Evolutionary conservation across 2,113 vertebrate species (phyloP), one percentile per base, ranked within the genome.

Genomic region (Scalopus aquaticus): DNA sequence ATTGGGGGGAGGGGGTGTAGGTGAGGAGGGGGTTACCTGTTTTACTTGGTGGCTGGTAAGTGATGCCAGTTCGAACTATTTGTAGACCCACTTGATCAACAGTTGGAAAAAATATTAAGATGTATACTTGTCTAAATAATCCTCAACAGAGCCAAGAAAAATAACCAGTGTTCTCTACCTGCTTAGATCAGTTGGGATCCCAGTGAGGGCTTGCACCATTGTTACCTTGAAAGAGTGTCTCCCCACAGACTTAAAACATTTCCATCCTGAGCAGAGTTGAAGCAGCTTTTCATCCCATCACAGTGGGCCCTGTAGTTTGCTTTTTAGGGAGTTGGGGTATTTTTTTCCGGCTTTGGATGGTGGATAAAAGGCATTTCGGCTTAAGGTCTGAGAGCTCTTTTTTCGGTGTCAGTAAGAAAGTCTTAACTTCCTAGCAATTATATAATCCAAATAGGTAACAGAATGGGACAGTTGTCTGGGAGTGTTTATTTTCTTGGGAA

Each of bases 401-500:
- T 56, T 79, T 60, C 60, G 49, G 42, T 13, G 65, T 93, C 49
- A 24, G 49, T 73, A 74, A 95, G 92, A 96, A 88, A 88, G 84
- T 74, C 78, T 91, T 92, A 60, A 95, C 95, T 91, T 96, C 62
- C 44, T 54, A 58, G 49, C 65, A 69, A 95, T 97, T 96, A 96
- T 86, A 64, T 96, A 94, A 97, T 92, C 94, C 76, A 90, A 94
- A 88, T 81, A 96, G 96, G 97, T 95, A 96, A 92, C 67, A 96
- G 96, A 95, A 97, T 92, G 95, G 90, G 88, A 88, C 42, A 62
- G 87, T 96, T 96, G 96, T 96, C 96, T 82, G 73, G 46, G n/a
- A 93, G 37, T 96, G 96, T 97, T 97, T 96, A 93, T 97, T 97
- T 96, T 95, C 80, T 96, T 96, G 95, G 95, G 95, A 96, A 92